These are phyloP conservation scores for Cheilinus undulatus DNA, from an alignment of 2,113 vertebrate species.

Conservation along the genomic window DNA sequence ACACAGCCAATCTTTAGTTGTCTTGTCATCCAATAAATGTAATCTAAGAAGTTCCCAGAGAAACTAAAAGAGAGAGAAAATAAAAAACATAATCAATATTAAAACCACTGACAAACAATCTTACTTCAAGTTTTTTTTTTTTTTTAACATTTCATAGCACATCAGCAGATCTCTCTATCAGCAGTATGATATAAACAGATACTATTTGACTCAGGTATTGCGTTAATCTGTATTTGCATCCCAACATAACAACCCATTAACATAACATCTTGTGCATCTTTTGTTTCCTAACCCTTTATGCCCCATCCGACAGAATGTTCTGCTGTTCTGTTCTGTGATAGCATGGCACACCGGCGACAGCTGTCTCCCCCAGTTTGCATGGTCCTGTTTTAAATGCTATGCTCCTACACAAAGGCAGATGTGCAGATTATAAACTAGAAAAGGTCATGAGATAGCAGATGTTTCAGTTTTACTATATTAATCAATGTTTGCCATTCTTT, in stretches of 20 bases:
- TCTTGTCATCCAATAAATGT: no score
- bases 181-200: conserved; percentile 9
- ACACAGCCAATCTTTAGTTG: no score
- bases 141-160: not conserved
- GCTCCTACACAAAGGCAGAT: conserved; percentile 41
- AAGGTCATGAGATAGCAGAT: not conserved
- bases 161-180: not conserved
- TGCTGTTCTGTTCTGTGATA: conserved; percentile 61
- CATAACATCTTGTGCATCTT: conserved; percentile 55
- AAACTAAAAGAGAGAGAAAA: no score
- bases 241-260: conserved; percentile 54
- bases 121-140: not conserved
- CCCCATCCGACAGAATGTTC: conserved; percentile 65
- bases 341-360: conserved; percentile 71
- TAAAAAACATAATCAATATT: no score
- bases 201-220: conserved; percentile 61
- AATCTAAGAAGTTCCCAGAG: no score
- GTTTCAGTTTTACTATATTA: not conserved
- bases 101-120: not conserved
- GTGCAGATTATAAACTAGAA: conserved; percentile 27
- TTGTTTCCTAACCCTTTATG: conserved; percentile 66
- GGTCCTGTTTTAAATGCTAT: conserved; percentile 65
- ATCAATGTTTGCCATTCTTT: conserved; percentile 19
- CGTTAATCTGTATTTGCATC: conserved; percentile 57
- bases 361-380: conserved; percentile 72